A percentile compares a stretch with the other conserved stretches of the same genome.
Conservation (phyloP, 1,140 invertebrate genomes). For the Sipha flava region DNA sequence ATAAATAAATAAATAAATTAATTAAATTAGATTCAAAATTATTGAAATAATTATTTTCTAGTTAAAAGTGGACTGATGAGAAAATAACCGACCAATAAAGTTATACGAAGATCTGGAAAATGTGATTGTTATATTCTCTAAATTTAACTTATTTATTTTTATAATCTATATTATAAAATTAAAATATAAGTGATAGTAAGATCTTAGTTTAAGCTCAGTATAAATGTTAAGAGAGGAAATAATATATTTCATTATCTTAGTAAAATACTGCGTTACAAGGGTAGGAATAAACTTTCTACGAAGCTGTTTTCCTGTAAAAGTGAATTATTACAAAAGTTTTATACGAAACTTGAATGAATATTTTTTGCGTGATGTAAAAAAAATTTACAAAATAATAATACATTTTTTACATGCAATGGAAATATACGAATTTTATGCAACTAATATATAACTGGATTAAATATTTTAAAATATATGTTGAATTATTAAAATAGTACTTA, state of each 20-base stretch:
- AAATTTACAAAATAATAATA: neutral
- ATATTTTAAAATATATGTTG: neutral
- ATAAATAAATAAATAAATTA: neutral
- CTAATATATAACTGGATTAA: neutral
- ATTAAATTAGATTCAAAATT: no score
- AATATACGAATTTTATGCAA: neutral
- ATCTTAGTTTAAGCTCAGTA: neutral
- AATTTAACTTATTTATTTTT: no score
- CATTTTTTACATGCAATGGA: neutral
- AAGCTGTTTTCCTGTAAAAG: neutral
- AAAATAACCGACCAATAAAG: no score
- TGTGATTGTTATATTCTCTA: no score
- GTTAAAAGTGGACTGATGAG: no score
- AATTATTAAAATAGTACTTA: no score
- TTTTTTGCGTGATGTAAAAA: neutral
- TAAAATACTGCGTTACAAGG: neutral
- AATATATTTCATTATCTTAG: neutral
- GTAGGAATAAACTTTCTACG: neutral
- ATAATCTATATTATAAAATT: no score
- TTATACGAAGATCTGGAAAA: no score
- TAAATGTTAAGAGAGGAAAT: neutral
- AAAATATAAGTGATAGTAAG: no score
- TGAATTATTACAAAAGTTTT: slow-evolving; percentile 22
- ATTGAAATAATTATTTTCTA: no score
- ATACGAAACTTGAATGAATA: neutral